A percentile compares a stretch with the other conserved stretches of the same genome.
Evolutionary conservation across 2,888 invertebrate species (phyloP).

Genomic region (Hirtodrosophila cameraria): DNA sequence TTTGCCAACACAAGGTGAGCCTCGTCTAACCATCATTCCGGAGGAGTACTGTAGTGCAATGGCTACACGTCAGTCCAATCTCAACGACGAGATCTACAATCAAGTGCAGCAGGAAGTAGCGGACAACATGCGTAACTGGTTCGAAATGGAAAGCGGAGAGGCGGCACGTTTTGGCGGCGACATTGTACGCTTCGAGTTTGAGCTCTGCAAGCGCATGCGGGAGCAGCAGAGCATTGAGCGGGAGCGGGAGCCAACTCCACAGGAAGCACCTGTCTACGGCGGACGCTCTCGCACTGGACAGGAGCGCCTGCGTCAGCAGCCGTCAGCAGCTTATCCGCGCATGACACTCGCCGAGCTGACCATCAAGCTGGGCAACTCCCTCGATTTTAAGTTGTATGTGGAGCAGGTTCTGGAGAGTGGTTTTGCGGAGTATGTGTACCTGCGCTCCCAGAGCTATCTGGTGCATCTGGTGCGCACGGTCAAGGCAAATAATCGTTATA

Average conservation of each 20-base stretch:
- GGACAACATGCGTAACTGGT: conserved; percentile 76
- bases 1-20: no score
- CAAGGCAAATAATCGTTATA: conserved; percentile 54
- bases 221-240: conserved; percentile 43
- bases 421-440: conserved; percentile 58
- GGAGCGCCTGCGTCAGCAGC: conserved; percentile 55
- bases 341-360: conserved; percentile 57
- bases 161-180: conserved; percentile 72
- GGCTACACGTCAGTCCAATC: conserved; percentile 43
- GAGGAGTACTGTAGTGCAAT: conserved; percentile 66
- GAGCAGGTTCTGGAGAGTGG: conserved; percentile 60
- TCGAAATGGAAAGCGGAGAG: conserved; percentile 62
- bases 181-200: conserved; percentile 79
- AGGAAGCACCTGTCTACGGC: not conserved
- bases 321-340: conserved; percentile 39
- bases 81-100: conserved; percentile 55
- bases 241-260: not conserved
- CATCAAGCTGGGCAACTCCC: conserved; percentile 40
- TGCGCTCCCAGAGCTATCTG: conserved; percentile 72
- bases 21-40: conserved; percentile 71
- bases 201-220: conserved; percentile 74
- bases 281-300: conserved; percentile 56
- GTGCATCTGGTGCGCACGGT: conserved; percentile 62
- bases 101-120: conserved; percentile 69
- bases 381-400: conserved; percentile 78